Base-by-base conservation (phyloP, 2,888 invertebrate species). In the Eupithecia centaureata region DNA sequence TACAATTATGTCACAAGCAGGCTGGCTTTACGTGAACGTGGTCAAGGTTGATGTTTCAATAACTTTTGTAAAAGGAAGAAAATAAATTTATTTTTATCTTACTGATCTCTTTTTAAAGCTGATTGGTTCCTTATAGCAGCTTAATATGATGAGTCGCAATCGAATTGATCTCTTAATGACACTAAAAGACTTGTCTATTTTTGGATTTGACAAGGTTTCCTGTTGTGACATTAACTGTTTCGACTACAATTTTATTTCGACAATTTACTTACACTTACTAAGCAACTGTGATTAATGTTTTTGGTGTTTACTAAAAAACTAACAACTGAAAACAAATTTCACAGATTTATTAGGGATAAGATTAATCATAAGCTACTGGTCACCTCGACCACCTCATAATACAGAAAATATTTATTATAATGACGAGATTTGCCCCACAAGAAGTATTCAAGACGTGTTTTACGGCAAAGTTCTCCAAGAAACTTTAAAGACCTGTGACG, bases 1-100 rank as follows among this genome's bases (percentile, higher is more conserved):
- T 52, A 59, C 54, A 38, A 47, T 65, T 58, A 65, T 54, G 62
- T 62, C 68, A 54, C 51, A 59, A 18, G 47, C 12, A 61, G 51
- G 7, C 63, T 38, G 47, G 32, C 47, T 58, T 33, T 63, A 52
- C 18, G 25, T 27, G 35, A 28, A 54, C 8, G 18, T 42, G n/a
- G 54, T 28, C 54, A 28, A 54, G 54, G 30, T 30, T n/a, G n/a
- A 15, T 52, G 5, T 18, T 54, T 15, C 28, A 54, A 54, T 54
- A 54, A n/a, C 28, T n/a, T 54, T 54, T 42, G 18, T 18, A 42
- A 18, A 38, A 35, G 5, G 5, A 15, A 35, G 15, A 5, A 42
- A 12, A n/a, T n/a, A n/a, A n/a, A n/a, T n/a, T n/a, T n/a, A n/a
- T n/a, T n/a, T n/a, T n/a, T n/a, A n/a, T n/a, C n/a, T n/a, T n/a